Percentiles rank a stretch among this genome's conserved stretches.
Conservation (phyloP, 2,113 vertebrate species). For the Fulica atra region DNA sequence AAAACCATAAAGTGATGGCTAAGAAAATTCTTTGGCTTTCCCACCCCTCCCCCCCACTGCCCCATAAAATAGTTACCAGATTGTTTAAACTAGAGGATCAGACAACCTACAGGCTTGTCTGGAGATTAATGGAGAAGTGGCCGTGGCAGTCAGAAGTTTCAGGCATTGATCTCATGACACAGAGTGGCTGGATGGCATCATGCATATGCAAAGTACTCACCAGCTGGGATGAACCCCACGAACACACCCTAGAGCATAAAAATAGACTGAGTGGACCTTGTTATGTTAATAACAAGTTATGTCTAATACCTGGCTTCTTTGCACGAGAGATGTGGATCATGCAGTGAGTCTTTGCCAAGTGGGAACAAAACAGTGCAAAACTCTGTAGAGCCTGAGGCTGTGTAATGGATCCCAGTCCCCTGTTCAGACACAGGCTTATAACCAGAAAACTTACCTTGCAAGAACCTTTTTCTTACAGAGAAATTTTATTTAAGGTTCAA, state of each 20-base stretch:
- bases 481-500: background rate
- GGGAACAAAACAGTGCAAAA: background rate
- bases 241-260: background rate
- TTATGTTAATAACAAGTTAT: background rate
- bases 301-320: background rate
- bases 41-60: no score
- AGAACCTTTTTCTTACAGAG: fast-evolving
- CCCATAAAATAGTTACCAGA: background rate
- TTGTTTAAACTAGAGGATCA: background rate
- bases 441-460: background rate
- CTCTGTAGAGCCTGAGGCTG: background rate
- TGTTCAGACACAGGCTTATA: background rate
- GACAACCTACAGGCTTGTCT: background rate
- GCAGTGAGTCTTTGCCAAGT: background rate
- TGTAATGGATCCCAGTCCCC: background rate
- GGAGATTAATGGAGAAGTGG: background rate
- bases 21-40: background rate
- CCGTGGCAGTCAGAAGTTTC: fast-evolving
- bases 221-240: background rate
- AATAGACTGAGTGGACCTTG: background rate
- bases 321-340: background rate
- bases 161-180: background rate
- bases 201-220: background rate
- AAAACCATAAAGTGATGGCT: background rate
- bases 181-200: fast-evolving